Percentiles rank a stretch among this genome's conserved stretches.
Conservation (phyloP, 2,113 vertebrate genomes). For the Candoia aspera region DNA sequence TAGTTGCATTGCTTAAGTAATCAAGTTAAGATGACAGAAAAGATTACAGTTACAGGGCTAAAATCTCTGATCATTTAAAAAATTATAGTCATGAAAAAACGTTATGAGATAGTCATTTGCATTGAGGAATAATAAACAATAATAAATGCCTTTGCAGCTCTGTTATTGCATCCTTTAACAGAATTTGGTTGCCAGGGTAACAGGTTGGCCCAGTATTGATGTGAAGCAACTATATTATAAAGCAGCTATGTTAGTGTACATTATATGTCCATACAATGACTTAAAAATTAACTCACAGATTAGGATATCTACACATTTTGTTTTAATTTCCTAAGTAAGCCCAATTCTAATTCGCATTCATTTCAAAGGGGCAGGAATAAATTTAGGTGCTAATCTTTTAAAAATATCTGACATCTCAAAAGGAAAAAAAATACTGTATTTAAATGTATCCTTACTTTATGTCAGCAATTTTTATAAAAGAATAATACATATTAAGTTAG, state of each 20-base stretch:
- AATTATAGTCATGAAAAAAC: slow-evolving; percentile 57
- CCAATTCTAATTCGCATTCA: slow-evolving; percentile 56
- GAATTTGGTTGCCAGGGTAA: slow-evolving; percentile 93
- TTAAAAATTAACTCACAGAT: slow-evolving; percentile 53
- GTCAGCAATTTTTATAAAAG: slow-evolving; percentile 59
- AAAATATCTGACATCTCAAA: slow-evolving; percentile 59
- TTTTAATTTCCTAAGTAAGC: slow-evolving; percentile 59
- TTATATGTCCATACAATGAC: slow-evolving; percentile 57
- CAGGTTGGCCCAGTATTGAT: slow-evolving; percentile 90
- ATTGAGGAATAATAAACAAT: slow-evolving; percentile 60
- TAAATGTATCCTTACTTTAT: slow-evolving; percentile 52
- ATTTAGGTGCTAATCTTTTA: slow-evolving; percentile 60
- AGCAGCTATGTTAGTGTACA: slow-evolving; percentile 66
- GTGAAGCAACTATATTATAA: slow-evolving; percentile 75
- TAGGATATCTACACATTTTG: slow-evolving; percentile 48
- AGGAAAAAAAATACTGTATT: slow-evolving; percentile 52
- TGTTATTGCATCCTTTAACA: slow-evolving; percentile 75
- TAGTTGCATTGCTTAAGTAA: slow-evolving; percentile 57
- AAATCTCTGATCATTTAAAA: slow-evolving; percentile 56
- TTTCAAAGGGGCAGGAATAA: slow-evolving; percentile 64
- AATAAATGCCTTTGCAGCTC: slow-evolving; percentile 67
- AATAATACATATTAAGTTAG: slow-evolving; percentile 59
- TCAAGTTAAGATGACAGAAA: slow-evolving; percentile 49
- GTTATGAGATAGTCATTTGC: slow-evolving; percentile 62
- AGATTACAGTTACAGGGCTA: slow-evolving; percentile 55